Percentiles rank a stretch among this genome's conserved stretches.
Conservation (phyloP, 2,888 invertebrate species). For the Pristionchus fissidentatus region DNA sequence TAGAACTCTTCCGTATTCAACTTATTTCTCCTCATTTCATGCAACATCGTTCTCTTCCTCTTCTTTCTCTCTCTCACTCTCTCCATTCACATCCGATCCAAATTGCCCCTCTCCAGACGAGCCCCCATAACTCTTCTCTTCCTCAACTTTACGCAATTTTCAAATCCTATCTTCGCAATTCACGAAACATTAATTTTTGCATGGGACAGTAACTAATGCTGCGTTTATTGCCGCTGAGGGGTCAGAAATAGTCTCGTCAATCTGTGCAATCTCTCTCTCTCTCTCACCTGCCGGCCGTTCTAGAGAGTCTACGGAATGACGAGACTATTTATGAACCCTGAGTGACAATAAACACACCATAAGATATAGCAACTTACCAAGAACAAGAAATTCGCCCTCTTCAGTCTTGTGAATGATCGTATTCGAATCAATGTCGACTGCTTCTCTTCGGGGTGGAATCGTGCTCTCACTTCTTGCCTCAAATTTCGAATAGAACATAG, state of each 20-base stretch:
- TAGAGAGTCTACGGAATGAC: too few relatives aligned
- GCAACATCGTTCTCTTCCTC: constrained; percentile 16
- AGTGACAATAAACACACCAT: not conserved
- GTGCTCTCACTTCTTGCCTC: constrained; percentile 31
- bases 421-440: constrained; percentile 54
- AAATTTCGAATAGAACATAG: not conserved
- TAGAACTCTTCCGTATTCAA: constrained; percentile 9
- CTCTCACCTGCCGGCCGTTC: too few relatives aligned
- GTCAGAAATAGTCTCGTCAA: too few relatives aligned
- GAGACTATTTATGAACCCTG: not conserved
- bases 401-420: constrained; percentile 62
- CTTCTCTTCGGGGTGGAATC: constrained; percentile 56
- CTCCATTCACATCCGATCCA: not conserved
- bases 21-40: constrained; percentile 18
- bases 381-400: constrained; percentile 64
- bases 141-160: not conserved
- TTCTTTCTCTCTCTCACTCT: not conserved
- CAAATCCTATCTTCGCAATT: not conserved
- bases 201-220: too few relatives aligned
- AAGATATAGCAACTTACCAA: constrained; percentile 55
- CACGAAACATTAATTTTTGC: not conserved
- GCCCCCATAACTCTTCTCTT: not conserved
- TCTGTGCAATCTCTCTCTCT: too few relatives aligned
- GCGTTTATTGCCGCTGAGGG: too few relatives aligned
- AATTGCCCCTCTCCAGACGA: not conserved